Conservation (phyloP, 92 coral and sea anemone genomes). For the Ricordea florida region DNA sequence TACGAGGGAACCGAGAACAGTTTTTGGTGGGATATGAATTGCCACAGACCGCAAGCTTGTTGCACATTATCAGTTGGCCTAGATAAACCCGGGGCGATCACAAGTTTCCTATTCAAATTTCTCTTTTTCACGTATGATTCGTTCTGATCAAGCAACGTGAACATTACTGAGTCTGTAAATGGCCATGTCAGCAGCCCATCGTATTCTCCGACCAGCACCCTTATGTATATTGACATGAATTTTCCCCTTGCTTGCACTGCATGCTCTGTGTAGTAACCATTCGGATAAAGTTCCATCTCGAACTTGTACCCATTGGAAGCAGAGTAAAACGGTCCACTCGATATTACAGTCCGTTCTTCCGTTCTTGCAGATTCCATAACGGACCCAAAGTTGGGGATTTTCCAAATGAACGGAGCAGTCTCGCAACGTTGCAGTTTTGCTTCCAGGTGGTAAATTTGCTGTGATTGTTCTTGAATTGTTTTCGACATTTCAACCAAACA, state of each 20-base stretch:
- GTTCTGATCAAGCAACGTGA: slow-evolving; percentile 47
- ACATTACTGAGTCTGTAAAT: slow-evolving; percentile 40
- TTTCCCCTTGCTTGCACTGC: background rate
- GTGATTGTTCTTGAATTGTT: slow-evolving; percentile 20
- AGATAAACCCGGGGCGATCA: background rate
- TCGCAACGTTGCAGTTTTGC: slow-evolving; percentile 13
- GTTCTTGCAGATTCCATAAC: slow-evolving; percentile 17
- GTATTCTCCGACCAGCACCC: slow-evolving; percentile 49
- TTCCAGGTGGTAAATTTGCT: slow-evolving; percentile 3
- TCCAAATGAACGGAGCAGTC: slow-evolving; percentile 37
- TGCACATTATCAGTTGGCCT: slow-evolving; percentile 17
- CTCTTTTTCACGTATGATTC: slow-evolving; percentile 30
- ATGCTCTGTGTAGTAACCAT: slow-evolving; percentile 11
- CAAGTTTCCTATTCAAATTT: slow-evolving; percentile 26
- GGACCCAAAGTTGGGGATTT: slow-evolving; percentile 19
- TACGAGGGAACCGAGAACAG: slow-evolving; percentile 38
- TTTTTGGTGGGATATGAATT: slow-evolving; percentile 34
- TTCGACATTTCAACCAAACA: slow-evolving; percentile 3
- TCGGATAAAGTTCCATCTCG: slow-evolving; percentile 2
- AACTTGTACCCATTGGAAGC: slow-evolving; percentile 20
- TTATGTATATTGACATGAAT: slow-evolving; percentile 32
- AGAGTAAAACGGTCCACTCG: slow-evolving; percentile 35
- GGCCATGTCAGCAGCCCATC: slow-evolving; percentile 65
- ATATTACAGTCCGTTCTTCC: background rate
- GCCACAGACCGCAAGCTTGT: slow-evolving; percentile 39